A percentile compares a stretch with the other conserved stretches of the same genome.
These are phyloP conservation scores for Habroteleia sp. DNA, from an alignment of 2,888 invertebrate species.

Conservation along the genomic window DNA sequence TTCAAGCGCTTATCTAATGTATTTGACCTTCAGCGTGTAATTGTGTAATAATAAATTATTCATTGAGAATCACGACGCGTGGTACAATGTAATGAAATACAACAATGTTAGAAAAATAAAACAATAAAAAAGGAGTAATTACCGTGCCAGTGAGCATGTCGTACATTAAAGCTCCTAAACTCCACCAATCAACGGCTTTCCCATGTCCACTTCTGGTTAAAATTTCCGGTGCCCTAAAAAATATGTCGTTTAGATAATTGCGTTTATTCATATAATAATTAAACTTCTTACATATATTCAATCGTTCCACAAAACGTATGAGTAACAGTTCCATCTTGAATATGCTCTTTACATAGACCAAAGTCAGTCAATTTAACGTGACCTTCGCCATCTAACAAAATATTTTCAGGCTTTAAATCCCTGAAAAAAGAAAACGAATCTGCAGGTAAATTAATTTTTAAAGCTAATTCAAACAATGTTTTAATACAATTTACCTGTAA, in stretches of 20 bases:
- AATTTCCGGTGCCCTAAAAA: conserved; percentile 99
- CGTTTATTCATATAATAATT: neutral
- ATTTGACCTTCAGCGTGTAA: conserved; percentile 37
- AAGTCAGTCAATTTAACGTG: conserved; percentile 85
- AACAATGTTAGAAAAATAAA: no score
- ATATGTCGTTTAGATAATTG: no score
- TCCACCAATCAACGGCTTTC: conserved; percentile 99
- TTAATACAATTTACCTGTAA: conserved; percentile 82
- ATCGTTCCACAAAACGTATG: conserved; percentile 99
- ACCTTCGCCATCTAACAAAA: conserved; percentile 95
- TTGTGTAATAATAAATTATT: conserved; percentile 51
- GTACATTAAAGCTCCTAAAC: conserved; percentile 98
- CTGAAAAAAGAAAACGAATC: conserved; percentile 16
- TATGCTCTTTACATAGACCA: conserved; percentile 77
- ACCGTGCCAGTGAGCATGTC: conserved; percentile 99
- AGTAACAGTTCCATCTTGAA: conserved; percentile 90
- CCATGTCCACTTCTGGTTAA: conserved; percentile 98
- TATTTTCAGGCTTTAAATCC: conserved; percentile 99
- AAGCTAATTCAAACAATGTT: neutral
- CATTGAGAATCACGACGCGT: conserved; percentile 32
- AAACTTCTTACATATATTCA: conserved; percentile 94
- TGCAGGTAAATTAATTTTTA: neutral
- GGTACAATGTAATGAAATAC: conserved; percentile 11
- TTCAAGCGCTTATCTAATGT: conserved; percentile 42
- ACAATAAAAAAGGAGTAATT: no score